Percentiles rank a stretch among this genome's conserved stretches.
These are phyloP conservation scores for Apogon talboti DNA, from an alignment of 2,797 vertebrate genomes.

Conservation along the genomic window DNA sequence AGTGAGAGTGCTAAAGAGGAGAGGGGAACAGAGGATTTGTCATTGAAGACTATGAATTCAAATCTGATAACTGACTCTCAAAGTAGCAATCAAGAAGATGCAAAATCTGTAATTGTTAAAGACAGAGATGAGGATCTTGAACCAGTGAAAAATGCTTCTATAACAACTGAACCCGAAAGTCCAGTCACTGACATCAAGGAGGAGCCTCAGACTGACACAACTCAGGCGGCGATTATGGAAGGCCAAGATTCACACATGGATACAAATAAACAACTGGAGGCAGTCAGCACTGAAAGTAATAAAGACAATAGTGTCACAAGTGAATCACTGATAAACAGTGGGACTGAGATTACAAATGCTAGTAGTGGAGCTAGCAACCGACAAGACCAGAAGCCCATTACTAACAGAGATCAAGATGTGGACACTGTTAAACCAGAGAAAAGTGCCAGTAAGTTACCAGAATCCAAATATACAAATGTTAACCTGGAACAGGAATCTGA, in stretches of 20 bases:
- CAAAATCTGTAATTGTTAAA: neutral
- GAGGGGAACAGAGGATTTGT: conserved; percentile 2
- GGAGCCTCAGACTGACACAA: neutral
- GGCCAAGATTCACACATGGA: too few relatives aligned
- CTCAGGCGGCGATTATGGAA: too few relatives aligned
- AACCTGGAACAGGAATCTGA: neutral
- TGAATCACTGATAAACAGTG: neutral
- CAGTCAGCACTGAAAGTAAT: too few relatives aligned
- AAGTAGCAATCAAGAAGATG: conserved; percentile 10
- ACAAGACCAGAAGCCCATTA: neutral
- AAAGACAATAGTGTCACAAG: neutral
- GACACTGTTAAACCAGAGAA: conserved; percentile 7
- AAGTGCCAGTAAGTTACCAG: neutral
- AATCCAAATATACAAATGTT: conserved; percentile 16
- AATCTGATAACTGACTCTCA: conserved; percentile 2
- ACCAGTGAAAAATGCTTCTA: neutral
- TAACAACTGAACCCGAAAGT: neutral
- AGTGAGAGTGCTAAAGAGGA: conserved; percentile 7
- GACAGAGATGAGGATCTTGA: conserved; percentile 6
- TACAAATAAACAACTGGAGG: too few relatives aligned
- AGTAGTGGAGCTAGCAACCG: conserved; percentile 1
- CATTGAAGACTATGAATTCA: conserved; percentile 3
- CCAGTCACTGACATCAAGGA: neutral
- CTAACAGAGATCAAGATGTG: neutral
- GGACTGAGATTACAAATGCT: neutral